Base-by-base conservation (phyloP, 1,140 invertebrate genomes). In the Brachionus rotundiformis region DNA sequence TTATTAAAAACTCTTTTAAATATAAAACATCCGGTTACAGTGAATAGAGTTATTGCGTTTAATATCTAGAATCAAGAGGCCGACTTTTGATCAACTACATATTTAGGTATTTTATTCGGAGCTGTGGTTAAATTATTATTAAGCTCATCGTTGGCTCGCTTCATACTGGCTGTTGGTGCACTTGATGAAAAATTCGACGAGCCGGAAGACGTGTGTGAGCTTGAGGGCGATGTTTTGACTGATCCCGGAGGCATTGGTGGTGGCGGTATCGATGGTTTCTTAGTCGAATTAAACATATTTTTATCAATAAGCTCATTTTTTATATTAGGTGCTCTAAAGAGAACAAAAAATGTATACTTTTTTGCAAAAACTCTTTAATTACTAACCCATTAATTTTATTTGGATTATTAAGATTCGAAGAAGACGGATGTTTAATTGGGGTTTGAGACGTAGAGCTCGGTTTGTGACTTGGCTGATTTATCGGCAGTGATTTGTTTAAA, bases 21-120 rank as follows among this genome's bases (percentile, higher is more conserved):
- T 54, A 54, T 54, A 54, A 54, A 54, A 54, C 47, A 54, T 54
- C 47, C 47, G 47, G 47, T 54, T 54, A 54, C 47, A 54, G 47
- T 54, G 47, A 54, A 54, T 54, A 54, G 47, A 54, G 47, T 54
- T 54, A 54, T 54, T 54, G 47, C 47, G 47, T 54, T 54, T 54
- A 23, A 54, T 54, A 19, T 54, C 8, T 19, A 54, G 16, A 54
- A 19, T 73, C 36, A 73, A 25, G 68, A 73, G 10, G 68, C 68
- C 39, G 68, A 73, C 36, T 73, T 73, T 44, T 73, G 68, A 73
- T 73, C 68, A 23, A 73, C 68, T 25, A 73, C 39, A 44, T 73
- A 73, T 27, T 73, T 73, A 13, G 68, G 68, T 73, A 73, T 73
- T 73, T 73, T 73, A 73, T 73, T 73, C 11, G 68, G 68, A 8